Evolutionary conservation across 2,888 invertebrate species (phyloP).

Genomic region (Gymnocheta viridis): DNA sequence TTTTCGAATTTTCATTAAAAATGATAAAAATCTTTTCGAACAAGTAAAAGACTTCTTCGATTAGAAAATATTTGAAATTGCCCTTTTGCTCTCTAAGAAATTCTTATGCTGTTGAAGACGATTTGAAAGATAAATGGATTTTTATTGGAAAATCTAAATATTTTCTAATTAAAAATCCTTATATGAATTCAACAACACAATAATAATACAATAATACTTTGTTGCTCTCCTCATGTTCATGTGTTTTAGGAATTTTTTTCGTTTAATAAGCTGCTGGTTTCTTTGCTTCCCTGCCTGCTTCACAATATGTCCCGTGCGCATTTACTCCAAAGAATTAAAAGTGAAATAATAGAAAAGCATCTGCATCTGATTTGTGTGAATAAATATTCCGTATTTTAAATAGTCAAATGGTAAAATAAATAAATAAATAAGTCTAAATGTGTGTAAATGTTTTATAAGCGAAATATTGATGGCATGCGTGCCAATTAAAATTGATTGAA

Average conservation of each 20-base stretch:
- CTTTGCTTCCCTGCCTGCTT: neutral
- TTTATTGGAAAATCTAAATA: conserved; percentile 61
- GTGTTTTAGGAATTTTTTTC: neutral
- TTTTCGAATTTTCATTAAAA: conserved; percentile 56
- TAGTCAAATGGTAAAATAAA: conserved; percentile 18
- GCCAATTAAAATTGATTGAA: conserved; percentile 82
- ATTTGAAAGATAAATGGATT: conserved; percentile 55
- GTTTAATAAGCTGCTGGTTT: conserved; percentile 50
- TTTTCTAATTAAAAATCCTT: conserved; percentile 66
- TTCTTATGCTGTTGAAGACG: neutral
- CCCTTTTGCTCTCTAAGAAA: conserved; percentile 36
- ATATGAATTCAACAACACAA: conserved; percentile 38
- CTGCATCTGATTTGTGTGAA: conserved; percentile 35
- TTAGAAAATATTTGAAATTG: conserved; percentile 31
- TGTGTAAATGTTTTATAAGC: conserved; percentile 37
- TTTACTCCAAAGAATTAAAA: conserved; percentile 34
- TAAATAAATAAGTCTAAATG: conserved; percentile 57
- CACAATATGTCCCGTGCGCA: conserved; percentile 37
- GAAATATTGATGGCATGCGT: conserved; percentile 79
- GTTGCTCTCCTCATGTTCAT: neutral
- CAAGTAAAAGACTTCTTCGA: conserved; percentile 41
- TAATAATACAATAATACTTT: neutral
- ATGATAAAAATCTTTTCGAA: conserved; percentile 49
- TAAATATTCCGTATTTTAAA: conserved; percentile 17
- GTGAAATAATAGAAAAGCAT: conserved; percentile 32